Evolutionary conservation across 2,888 invertebrate species (phyloP).

Genomic region (Mesorhabditis belari): DNA sequence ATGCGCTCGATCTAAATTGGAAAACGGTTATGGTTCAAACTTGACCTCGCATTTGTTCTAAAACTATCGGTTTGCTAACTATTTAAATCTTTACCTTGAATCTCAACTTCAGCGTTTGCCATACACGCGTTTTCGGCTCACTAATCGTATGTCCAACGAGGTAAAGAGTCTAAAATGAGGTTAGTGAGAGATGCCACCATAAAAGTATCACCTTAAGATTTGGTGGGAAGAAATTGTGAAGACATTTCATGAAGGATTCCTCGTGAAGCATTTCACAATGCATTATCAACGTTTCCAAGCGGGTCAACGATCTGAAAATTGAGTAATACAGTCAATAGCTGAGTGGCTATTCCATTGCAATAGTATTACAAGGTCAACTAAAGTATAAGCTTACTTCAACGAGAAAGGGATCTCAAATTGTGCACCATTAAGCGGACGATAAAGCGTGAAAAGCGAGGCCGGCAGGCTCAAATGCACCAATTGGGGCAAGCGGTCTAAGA

Average conservation of each 20-base stretch:
- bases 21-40: neutral
- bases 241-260: neutral
- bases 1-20: neutral
- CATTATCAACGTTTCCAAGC: neutral
- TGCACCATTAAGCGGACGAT: neutral
- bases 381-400: neutral
- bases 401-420: neutral
- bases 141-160: no score
- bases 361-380: no score
- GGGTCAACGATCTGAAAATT: neutral
- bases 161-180: no score
- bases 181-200: no score
- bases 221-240: neutral
- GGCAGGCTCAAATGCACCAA: neutral
- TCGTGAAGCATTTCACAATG: neutral
- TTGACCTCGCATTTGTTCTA: neutral
- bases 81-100: neutral
- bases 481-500: neutral
- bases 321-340: neutral
- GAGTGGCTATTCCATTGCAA: no score
- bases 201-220: no score
- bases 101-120: no score
- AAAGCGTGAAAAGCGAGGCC: neutral
- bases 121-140: no score
- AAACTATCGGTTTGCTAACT: neutral